Evolutionary conservation across 1,140 invertebrate species (phyloP), one percentile per base, ranked within the genome.

Genomic region (Aphis craccivora): DNA sequence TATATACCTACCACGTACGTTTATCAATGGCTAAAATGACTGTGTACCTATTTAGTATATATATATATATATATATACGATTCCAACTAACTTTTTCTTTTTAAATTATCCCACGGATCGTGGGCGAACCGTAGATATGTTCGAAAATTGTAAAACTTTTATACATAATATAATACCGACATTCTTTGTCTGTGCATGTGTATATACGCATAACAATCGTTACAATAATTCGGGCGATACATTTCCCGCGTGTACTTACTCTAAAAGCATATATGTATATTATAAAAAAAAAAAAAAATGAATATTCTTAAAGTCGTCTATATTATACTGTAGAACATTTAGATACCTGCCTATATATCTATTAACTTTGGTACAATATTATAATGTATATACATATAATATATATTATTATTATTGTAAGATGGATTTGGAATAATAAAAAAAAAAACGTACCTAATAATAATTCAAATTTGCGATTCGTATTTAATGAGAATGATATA

Each of bases 111-210:
- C 87, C 30, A 37, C n/a, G 48, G 48, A 89, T 51, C 48, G 18
- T 20, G 45, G n/a, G 45, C 8, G 20, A n/a, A 88, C 45, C 48
- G 30, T 51, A 84, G 23, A 84, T 25, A n/a, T 87, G n/a, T 53
- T 37, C 51, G 8, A 53, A 89, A 89, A 89, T 89, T 89, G 87
- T 53, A 53, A 53, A 89, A 89, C 87, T 89, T 88, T 89, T 89
- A 53, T 89, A 48, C 22, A 35, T 51, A 84, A 35, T 51, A 84
- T 45, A 87, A 60, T 60, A 76, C 30, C 14, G 60, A 76, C 7
- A 48, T 48, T 87, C 43, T 48, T n/a, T 87, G 86, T 87, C 30
- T 18, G 30, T 8, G 7, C 23, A 48, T 37, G 35, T 51, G 18
- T 88, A 35, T 23, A 7, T 88, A 51, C 30, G 86, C 11, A 48